A percentile compares a stretch with the other conserved stretches of the same genome.
Conservation (phyloP, 2,888 invertebrate species). For the Pollenia amentaria region DNA sequence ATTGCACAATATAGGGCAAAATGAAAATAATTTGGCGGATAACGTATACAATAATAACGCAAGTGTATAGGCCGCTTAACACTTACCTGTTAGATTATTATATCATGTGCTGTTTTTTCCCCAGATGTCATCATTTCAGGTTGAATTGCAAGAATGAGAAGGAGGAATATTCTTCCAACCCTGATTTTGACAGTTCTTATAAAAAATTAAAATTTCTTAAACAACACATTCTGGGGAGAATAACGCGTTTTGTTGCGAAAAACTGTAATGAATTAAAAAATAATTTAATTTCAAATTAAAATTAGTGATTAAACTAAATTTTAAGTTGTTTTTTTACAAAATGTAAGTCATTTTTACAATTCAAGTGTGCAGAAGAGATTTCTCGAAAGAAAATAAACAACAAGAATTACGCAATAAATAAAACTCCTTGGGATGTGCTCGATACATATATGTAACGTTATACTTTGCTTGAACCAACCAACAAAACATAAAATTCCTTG, state of each 20-base stretch:
- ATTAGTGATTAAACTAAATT: constrained; percentile 8
- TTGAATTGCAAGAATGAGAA: too few relatives aligned
- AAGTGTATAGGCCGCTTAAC: too few relatives aligned
- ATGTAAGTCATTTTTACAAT: constrained; percentile 39
- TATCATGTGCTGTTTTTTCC: too few relatives aligned
- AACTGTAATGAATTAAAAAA: constrained; percentile 50
- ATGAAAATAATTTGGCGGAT: too few relatives aligned
- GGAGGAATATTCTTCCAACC: background rate
- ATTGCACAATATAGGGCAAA: too few relatives aligned
- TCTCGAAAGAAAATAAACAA: constrained; percentile 4
- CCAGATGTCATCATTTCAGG: too few relatives aligned
- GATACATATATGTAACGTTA: background rate
- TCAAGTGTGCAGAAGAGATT: background rate
- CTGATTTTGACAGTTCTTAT: constrained; percentile 6
- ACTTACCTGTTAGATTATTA: too few relatives aligned
- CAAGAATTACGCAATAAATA: constrained; percentile 67
- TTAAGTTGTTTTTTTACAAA: constrained; percentile 4
- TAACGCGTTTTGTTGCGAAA: constrained; percentile 15
- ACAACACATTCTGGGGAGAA: background rate
- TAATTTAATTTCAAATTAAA: background rate
- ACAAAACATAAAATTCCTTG: background rate
- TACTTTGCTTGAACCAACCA: background rate
- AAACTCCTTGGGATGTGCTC: constrained; percentile 29
- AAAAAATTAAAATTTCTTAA: constrained; percentile 9
- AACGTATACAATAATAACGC: too few relatives aligned